Evolutionary conservation across 2,888 invertebrate genomes (phyloP), one percentile per base, ranked within the genome.

Genomic region (Andrena dorsata): DNA sequence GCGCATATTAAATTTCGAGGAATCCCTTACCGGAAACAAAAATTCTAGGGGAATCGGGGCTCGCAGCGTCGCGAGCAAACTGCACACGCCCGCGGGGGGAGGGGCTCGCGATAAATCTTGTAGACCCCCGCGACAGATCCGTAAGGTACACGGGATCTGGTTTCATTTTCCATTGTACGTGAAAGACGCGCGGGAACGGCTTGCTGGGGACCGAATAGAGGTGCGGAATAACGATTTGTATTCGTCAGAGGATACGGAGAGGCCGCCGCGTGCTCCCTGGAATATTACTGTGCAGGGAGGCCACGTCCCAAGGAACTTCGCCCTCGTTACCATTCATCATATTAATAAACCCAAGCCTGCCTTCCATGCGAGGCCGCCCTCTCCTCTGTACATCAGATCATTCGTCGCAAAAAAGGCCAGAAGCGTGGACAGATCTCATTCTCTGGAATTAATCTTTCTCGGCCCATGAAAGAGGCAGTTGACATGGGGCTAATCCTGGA

Each of bases 301-400:
- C 76, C 82, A 72, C 80, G 66, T 30, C 63, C 47, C 73, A 63
- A 61, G 74, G 85, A 88, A 86, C 86, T 86, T 88, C 83, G 73
- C 65, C 71, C 85, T 87, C 83, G 88, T 90, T 87, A 86, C 85
- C 87, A 88, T 90, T 90, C 86, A 82, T 90, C 89, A 88, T 84
- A 90, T 90, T 90, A 89, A 88, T 86, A 90, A 88, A 90, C 86
- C 81, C 82, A 84, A 85, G 85, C 72, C 72, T 63, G 76, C 64
- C 64, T 61, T 74, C 56, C 60, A 8, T 47, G 41, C 47, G 35
- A n/a, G 53, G 28, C 13, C 28, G 28, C 60, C 64, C 49, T 76
- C 69, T n/a, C 20, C 28, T n/a, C 28, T 32, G 61, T 63, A 53
- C 58, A 13, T 8, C 3, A 10, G 63, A 58, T 60, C 41, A 66